A percentile compares a stretch with the other conserved stretches of the same genome.
Evolutionary conservation across 2,113 vertebrate species (phyloP).

Genomic region (Myotis yumanensis): DNA sequence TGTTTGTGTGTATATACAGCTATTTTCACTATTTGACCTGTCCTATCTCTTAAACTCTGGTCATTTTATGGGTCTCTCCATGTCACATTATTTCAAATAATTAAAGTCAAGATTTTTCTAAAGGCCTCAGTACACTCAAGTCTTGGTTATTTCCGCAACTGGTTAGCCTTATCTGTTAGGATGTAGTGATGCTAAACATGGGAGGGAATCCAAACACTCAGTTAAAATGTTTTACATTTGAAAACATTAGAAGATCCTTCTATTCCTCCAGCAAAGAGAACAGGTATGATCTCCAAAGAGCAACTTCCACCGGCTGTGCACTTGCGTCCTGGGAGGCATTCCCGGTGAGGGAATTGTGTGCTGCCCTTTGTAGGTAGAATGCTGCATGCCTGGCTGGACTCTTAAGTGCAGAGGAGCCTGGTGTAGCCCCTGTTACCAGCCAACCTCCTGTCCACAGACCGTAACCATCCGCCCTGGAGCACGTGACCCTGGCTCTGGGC

Average conservation of each 20-base stretch:
- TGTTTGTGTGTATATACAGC: neutral
- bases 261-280: neutral
- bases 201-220: neutral
- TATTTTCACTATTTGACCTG: neutral
- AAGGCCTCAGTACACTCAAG: neutral
- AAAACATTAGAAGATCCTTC: neutral
- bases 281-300: neutral
- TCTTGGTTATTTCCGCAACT: neutral
- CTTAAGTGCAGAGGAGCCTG: neutral
- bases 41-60: neutral
- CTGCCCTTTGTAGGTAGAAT: neutral
- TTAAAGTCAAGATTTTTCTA: neutral
- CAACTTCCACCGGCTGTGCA: neutral
- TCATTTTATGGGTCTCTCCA: neutral
- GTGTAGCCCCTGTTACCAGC: neutral
- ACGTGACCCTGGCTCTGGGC: neutral
- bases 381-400: neutral
- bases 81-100: neutral
- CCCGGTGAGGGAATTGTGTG: neutral
- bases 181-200: neutral
- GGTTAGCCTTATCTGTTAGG: neutral
- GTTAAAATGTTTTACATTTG: neutral
- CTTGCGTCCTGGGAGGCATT: neutral
- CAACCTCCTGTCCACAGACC: neutral
- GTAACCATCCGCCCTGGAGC: accelerated